phyloP scores from a whole-genome alignment of 1,140 invertebrate genomes.

The Parapsyche elsis region DNA sequence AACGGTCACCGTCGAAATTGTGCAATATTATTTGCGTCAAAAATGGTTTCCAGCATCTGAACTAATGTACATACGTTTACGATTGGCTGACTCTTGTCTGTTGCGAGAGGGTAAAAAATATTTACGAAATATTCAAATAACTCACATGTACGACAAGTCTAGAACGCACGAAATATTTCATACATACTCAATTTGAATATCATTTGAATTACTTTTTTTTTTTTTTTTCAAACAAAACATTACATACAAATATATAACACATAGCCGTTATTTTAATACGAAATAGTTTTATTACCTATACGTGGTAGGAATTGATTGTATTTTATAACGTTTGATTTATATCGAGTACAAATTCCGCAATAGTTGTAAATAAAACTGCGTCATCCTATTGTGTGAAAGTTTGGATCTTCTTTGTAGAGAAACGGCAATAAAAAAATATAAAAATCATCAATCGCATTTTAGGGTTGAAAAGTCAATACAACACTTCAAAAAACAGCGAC shows the following conservation, averaged over 20 bases:
- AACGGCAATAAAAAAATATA: conserved; percentile 19
- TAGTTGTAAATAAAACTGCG: conserved; percentile 14
- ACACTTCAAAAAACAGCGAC: conserved; percentile 38
- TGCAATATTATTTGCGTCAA: not conserved
- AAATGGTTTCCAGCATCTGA: not conserved
- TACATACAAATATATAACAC: not conserved
- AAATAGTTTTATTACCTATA: no score
- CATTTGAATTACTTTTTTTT: conserved; percentile 27
- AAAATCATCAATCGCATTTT: conserved; percentile 34
- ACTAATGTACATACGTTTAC: not conserved
- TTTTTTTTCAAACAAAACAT: conserved; percentile 3
- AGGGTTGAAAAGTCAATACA: conserved; percentile 49
- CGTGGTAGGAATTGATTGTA: not conserved
- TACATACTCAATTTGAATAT: conserved; percentile 32
- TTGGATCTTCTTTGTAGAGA: not conserved
- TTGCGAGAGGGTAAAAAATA: conserved; percentile 15
- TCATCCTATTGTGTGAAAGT: conserved; percentile 26
- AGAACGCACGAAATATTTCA: conserved; percentile 11
- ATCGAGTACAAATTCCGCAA: not conserved
- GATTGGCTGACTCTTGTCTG: conserved; percentile 31
- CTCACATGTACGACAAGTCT: conserved; percentile 18
- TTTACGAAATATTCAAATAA: conserved; percentile 36
- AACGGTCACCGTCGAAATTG: not conserved
- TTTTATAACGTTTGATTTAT: not conserved
- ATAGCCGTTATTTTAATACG: no score